These are phyloP conservation scores for Arizona elegans DNA, from an alignment of 2,113 vertebrate species.

Conservation along the genomic window DNA sequence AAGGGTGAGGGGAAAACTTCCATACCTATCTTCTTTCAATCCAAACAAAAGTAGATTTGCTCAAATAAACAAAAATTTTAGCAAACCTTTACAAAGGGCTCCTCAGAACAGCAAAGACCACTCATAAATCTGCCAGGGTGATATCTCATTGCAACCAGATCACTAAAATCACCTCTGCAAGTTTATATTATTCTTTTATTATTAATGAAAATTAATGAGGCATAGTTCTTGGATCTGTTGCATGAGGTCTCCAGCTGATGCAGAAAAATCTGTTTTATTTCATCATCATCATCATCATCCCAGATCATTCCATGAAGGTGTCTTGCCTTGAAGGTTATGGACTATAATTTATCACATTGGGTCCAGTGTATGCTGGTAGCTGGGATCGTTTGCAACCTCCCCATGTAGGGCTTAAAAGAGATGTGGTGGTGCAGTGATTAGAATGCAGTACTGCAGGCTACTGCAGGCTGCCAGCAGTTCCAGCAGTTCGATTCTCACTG, in stretches of 20 bases:
- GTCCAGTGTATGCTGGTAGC: background rate
- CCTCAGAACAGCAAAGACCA: background rate
- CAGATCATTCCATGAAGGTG: background rate
- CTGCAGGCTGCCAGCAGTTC: no score
- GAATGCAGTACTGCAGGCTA: no score
- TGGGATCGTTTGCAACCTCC: background rate
- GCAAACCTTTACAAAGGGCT: background rate
- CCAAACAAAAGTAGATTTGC: background rate
- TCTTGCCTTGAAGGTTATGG: background rate
- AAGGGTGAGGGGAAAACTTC: background rate
- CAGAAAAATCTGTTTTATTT: background rate
- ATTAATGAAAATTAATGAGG: background rate
- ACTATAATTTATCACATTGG: background rate
- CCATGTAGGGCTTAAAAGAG: background rate
- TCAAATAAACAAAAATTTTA: fast-evolving
- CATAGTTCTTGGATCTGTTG: background rate
- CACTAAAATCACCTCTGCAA: background rate
- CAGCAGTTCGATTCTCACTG: no score
- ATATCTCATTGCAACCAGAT: no score
- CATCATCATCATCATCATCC: background rate
- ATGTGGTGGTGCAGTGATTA: no score
- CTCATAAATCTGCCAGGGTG: background rate
- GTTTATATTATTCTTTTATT: background rate
- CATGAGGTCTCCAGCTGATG: background rate
- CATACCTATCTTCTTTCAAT: background rate